These are phyloP conservation scores for Chaenogobius annularis DNA, from an alignment of 2,113 vertebrate species.

Conservation along the genomic window DNA sequence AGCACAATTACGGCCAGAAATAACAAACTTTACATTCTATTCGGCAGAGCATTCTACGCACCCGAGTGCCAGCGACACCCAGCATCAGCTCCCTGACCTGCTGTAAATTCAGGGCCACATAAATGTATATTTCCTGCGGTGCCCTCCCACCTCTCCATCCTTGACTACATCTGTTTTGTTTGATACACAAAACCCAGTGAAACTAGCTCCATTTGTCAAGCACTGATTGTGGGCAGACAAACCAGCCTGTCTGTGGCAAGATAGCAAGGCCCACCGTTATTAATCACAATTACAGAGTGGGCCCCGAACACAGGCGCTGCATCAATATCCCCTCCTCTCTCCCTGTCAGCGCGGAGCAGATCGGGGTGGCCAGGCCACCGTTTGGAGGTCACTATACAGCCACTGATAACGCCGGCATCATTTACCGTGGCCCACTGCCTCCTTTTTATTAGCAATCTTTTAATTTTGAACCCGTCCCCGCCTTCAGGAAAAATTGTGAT, in stretches of 20 bases:
- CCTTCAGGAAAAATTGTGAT: conserved; percentile 74
- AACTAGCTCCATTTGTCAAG: conserved; percentile 96
- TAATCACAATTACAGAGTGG: conserved; percentile 99
- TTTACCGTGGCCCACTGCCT: conserved; percentile 73
- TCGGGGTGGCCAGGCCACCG: conserved; percentile 74
- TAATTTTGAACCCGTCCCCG: conserved; percentile 73
- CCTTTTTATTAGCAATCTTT: conserved; percentile 80
- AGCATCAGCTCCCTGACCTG: conserved; percentile 50
- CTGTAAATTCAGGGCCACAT: conserved; percentile 80
- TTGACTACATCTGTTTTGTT: conserved; percentile 98
- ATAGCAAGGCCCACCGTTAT: conserved; percentile 92
- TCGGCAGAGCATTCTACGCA: conserved; percentile 26
- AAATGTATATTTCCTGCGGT: conserved; percentile 84
- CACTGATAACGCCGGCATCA: conserved; percentile 70
- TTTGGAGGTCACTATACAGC: conserved; percentile 86
- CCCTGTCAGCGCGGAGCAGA: conserved; percentile 65
- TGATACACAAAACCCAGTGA: conserved; percentile 90
- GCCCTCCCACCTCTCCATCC: conserved; percentile 84
- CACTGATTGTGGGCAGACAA: conserved; percentile 95
- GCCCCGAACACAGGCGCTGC: conserved; percentile 80
- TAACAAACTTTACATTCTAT: conserved; percentile 22
- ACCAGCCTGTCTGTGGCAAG: conserved; percentile 91
- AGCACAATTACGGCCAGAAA: not conserved
- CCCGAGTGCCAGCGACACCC: conserved; percentile 21
- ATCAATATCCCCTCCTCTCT: conserved; percentile 80